Conservation (phyloP, 2,797 vertebrate genomes). For the Delichon dasypus region DNA sequence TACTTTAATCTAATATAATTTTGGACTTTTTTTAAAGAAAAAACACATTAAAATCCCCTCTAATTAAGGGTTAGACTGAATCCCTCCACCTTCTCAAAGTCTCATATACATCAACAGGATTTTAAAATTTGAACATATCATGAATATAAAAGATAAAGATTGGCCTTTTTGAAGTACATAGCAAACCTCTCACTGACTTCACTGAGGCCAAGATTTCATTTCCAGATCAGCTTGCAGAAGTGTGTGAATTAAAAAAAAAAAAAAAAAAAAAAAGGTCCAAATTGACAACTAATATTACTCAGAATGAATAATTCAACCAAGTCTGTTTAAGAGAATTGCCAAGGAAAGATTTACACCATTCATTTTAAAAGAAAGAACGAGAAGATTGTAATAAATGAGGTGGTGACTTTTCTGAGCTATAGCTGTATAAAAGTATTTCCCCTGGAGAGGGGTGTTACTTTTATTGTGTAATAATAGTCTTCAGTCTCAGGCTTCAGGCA, state of each 20-base stretch:
- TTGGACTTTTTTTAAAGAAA: neutral
- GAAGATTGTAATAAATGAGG: conserved; percentile 42
- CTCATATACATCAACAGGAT: neutral
- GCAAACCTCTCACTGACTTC: neutral
- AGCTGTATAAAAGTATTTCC: conserved; percentile 42
- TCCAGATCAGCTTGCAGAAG: neutral
- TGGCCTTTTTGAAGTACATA: neutral
- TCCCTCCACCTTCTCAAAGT: neutral
- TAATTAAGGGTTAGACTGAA: neutral
- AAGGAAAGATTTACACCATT: conserved; percentile 22
- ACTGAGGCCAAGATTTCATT: neutral
- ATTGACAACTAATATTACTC: conserved; percentile 26
- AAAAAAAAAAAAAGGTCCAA: neutral
- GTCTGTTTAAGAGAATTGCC: neutral
- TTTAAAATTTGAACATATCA: neutral
- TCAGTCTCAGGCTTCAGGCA: conserved; percentile 22
- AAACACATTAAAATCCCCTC: rapidly evolving
- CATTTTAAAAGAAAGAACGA: conserved; percentile 29
- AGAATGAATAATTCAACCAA: conserved; percentile 38
- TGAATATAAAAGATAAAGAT: neutral
- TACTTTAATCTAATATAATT: neutral
- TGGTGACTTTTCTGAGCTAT: conserved; percentile 32
- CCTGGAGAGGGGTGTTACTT: conserved; percentile 46
- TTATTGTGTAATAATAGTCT: conserved; percentile 43
- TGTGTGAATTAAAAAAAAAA: neutral